Evolutionary conservation across 2,113 vertebrate species (phyloP).

Genomic region (Ptilonorhynchus violaceus): DNA sequence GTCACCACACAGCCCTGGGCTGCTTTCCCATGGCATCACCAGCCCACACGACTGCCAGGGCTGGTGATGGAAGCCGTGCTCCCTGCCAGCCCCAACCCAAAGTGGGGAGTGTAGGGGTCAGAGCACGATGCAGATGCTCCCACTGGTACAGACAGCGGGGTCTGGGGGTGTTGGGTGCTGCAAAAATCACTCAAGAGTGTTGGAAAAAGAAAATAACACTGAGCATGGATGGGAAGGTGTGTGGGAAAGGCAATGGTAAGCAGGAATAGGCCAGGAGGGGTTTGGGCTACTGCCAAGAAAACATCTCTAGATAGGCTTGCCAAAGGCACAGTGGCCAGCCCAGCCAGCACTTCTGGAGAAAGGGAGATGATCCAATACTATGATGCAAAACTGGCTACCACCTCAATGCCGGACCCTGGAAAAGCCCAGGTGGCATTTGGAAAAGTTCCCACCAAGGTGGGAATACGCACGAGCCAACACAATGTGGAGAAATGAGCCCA

Average conservation of each 20-base stretch:
- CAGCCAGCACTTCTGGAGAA: background rate
- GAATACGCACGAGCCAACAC: background rate
- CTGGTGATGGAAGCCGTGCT: background rate
- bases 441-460: background rate
- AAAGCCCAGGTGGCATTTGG: background rate
- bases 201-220: background rate
- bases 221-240: background rate
- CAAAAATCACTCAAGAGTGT: background rate
- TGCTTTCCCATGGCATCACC: background rate
- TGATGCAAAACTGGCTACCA: background rate
- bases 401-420: background rate
- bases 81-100: background rate
- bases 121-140: background rate
- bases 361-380: background rate
- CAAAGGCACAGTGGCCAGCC: background rate
- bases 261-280: background rate
- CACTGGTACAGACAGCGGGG: fast-evolving
- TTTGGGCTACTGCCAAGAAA: background rate
- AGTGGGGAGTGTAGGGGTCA: background rate
- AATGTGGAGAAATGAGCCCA: fast-evolving
- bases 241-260: background rate
- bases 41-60: fast-evolving
- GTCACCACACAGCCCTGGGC: background rate
- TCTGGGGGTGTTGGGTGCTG: background rate
- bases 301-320: background rate